phyloP scores from a whole-genome alignment of 2,888 invertebrate species.

The Drosophila atripex region DNA sequence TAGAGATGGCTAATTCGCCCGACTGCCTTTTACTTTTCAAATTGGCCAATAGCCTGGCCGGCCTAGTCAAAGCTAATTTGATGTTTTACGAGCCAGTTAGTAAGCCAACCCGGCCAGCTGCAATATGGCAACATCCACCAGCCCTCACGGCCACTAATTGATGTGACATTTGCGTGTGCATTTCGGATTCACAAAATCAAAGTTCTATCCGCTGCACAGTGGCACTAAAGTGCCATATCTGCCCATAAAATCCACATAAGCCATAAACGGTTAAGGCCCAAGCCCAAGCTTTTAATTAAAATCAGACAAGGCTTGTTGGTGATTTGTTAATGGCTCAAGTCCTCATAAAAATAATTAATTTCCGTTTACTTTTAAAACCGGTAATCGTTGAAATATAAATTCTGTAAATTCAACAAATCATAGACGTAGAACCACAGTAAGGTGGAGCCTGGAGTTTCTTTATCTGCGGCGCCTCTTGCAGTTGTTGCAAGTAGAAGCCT shows the following conservation, averaged over 20 bases:
- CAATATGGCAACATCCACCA: slow-evolving; percentile 30
- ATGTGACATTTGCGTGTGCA: slow-evolving; percentile 72
- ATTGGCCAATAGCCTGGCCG: slow-evolving; percentile 43
- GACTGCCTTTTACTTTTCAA: slow-evolving; percentile 67
- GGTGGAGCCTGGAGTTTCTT: too few species aligned
- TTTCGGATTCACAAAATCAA: slow-evolving; percentile 1
- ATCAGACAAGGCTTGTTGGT: not conserved
- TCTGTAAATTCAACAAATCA: not conserved
- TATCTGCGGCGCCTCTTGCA: not conserved
- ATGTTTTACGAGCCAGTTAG: slow-evolving; percentile 34
- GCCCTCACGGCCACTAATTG: slow-evolving; percentile 57
- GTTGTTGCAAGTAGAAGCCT: not conserved
- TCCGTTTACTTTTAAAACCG: not conserved
- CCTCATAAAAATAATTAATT: not conserved
- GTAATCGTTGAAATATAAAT: not conserved
- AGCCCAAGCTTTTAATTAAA: not conserved
- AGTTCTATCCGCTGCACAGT: not conserved
- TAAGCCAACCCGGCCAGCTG: slow-evolving; percentile 23
- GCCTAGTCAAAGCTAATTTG: slow-evolving; percentile 55
- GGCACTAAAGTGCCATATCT: not conserved
- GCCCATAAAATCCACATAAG: not conserved
- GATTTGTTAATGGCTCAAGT: not conserved
- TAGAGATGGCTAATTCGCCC: slow-evolving; percentile 53
- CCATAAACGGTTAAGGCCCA: not conserved
- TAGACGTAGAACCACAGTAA: not conserved